These are phyloP conservation scores for Branchinecta lynchi DNA, from an alignment of 1,140 invertebrate species.

Conservation along the genomic window DNA sequence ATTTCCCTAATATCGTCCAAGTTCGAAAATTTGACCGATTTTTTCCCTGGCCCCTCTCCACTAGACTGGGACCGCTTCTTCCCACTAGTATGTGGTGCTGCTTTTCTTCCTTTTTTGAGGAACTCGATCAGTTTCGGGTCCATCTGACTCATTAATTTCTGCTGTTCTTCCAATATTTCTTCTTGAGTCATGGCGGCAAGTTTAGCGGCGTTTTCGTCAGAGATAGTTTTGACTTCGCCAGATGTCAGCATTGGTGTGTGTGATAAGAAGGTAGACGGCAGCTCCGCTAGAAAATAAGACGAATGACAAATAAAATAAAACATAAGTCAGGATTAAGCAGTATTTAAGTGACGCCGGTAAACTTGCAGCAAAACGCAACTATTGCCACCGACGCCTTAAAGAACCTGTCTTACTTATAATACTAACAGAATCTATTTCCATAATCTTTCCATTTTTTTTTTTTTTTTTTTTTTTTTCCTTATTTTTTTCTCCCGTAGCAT, in stretches of 20 bases:
- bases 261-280: not conserved
- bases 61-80: conserved; percentile 23
- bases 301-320: not conserved
- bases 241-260: not conserved
- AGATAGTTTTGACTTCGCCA: conserved; percentile 39
- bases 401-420: not conserved
- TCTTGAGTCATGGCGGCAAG: conserved; percentile 49
- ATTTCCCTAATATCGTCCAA: conserved; percentile 20
- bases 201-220: conserved; percentile 51
- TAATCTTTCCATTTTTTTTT: not conserved
- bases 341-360: not conserved
- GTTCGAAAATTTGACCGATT: conserved; percentile 18
- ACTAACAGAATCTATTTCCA: not conserved
- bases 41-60: conserved; percentile 24
- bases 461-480: not conserved
- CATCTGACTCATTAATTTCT: conserved; percentile 44
- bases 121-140: conserved; percentile 49
- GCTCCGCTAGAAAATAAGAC: not conserved
- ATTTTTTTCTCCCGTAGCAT: too few species aligned
- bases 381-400: too few species aligned
- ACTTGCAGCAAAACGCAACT: not conserved
- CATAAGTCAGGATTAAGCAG: not conserved
- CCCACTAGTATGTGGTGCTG: conserved; percentile 24
- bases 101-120: conserved; percentile 36
- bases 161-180: conserved; percentile 57